Evolutionary conservation across 2,113 vertebrate species (phyloP), one percentile per base, ranked within the genome.

Genomic region (Perccottus glenii): DNA sequence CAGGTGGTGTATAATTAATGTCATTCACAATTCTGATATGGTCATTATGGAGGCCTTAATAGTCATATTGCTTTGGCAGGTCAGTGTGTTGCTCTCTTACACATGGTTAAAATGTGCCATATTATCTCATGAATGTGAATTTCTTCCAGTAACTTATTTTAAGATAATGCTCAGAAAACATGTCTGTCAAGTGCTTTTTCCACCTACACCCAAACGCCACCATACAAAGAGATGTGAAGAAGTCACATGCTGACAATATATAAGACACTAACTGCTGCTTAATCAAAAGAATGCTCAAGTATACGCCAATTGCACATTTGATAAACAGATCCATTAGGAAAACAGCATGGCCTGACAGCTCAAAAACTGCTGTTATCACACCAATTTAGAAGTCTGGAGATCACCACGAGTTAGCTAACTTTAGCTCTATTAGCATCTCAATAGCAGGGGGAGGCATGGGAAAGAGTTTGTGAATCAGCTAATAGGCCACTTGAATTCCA

Each of bases 241-340:
- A 55, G 11, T 35, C 55, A 40, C 4, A 12, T 9, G 32, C 51
- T 6, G 55, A 42, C 36, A 5, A 57, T 57, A 16, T 58, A 42
- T 57, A 42, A 19, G 38, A 0, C 6, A 11, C 10, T 11, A 1
- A 5, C 53, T 56, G 53, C 53, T 38, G 10, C 38, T 19, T 43
- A 58, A 58, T 58, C 38, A 58, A 43, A 36, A 40, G 15, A 58
- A 43, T 11, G n/a, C n/a, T 36, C 9, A 14, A 19, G 56, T 56
- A 56, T 40, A 14, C 32, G n/a, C 35, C 53, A 58, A 58, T 58
- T 43, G 42, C 38, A 9, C 10, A 35, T 0, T 14, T 15, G 16
- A 58, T 58, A 58, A 58, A 58, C 56, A 58, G 35, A 27, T 58
- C 38, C 56, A 58, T 58, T 58, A 58, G 40, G 56, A 36, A 58